Evolutionary conservation across 2,113 vertebrate genomes (phyloP), one percentile per base, ranked within the genome.

Genomic region (Megaleporinus macrocephalus): DNA sequence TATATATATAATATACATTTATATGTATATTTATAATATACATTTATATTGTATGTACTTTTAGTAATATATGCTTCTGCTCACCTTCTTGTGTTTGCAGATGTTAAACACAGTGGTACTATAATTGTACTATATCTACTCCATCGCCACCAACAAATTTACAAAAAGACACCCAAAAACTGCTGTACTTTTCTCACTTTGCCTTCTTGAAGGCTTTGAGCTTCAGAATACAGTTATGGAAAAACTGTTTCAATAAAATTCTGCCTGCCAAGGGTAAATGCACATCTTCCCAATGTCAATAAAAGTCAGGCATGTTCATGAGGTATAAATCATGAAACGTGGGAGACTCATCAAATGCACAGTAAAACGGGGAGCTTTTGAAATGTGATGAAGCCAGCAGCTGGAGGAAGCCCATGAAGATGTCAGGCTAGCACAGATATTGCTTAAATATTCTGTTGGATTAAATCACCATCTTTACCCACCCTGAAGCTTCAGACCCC

Each of bases 251-350:
- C 57, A 71, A 44, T 66, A 78, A 30, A 77, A 49, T 26, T 15
- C 51, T 55, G 59, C 55, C 78, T 62, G 68, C 63, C 78, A 86
- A 74, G 12, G 78, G 68, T 59, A 68, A 86, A 70, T 69, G 26
- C 55, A 65, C 70, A 59, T 81, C 53, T 78, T 81, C 78, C 74
- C 75, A 78, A 44, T 79, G 76, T 66, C 76, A 76, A 73, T 75
- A 78, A 63, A 81, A 75, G 75, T 79, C 76, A 84, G 49, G 36
- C 62, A 20, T 69, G 82, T 69, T 76, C 80, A 66, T 47, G 68
- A 76, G 73, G 61, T 79, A 76, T 76, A 84, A 79, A 75, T 79
- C 76, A 61, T 47, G 59, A 76, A 74, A 72, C 78, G 33, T 76
- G 65, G 71, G 51, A 77, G 70, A 24, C 22, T 68, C 30, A 81